Base-by-base conservation (phyloP, 1,140 invertebrate genomes). In the Apocrypta bakeri region DNA sequence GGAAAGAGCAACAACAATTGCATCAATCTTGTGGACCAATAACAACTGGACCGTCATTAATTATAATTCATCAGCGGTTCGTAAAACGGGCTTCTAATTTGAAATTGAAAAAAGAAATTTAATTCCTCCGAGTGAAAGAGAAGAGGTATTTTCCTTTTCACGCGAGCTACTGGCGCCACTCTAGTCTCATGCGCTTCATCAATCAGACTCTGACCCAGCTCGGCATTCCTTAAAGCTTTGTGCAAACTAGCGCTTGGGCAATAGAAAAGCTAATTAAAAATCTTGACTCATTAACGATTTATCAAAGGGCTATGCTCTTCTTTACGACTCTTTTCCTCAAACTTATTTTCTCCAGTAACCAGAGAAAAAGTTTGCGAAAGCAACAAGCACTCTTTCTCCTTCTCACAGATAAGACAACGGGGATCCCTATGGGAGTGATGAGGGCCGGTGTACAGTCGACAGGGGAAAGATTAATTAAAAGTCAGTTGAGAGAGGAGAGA, bases 271-370 rank as follows among this genome's bases (percentile, higher is more conserved):
- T 82, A 82, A 82, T 82, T 82, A 82, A 82, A 82, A 77, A 82
- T 82, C 73, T 48, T 48, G 81, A 71, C 81, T 82, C 81, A 82
- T 82, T 82, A 82, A 72, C 66, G 81, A 82, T 82, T 77, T 71
- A 82, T 82, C 81, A 82, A 82, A 82, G 42, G 42, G 64, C 17
- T 12, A 3, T 14, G 3, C 25, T 31, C 21, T 7, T n/a, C 29
- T 21, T 72, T 56, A 56, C 48, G 48, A 56, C 27, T 56, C 37
- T 61, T 25, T 72, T 40, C 17, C 31, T 14, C n/a, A 7, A 64
- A 64, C 17, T 31, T 40, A 25, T 31, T 31, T 25, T 66, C 31
- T 29, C 56, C 31, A 27, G 63, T 3, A 27, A 27, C 61, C 63
- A 25, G 73, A n/a, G 77, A 17, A 29, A 31, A 79, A 79, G 64